These are phyloP conservation scores for Onychomys arenicola DNA, from an alignment of 2,797 vertebrate species.

Conservation along the genomic window DNA sequence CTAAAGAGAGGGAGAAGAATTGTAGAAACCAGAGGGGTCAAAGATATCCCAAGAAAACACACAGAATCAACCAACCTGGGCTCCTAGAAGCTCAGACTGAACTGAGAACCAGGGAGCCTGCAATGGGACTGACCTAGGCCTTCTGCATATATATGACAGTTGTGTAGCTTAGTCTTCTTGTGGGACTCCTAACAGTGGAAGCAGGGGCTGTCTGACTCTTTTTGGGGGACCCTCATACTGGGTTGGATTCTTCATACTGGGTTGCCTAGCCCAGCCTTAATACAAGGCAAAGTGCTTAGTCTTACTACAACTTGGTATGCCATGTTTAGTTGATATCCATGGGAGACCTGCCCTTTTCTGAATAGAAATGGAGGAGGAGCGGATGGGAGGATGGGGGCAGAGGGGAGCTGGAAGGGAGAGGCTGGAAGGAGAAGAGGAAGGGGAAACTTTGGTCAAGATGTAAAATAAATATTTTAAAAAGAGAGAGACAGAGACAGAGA, in stretches of 20 bases:
- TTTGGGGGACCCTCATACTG: neutral
- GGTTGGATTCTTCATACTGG: neutral
- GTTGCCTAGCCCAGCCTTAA: neutral
- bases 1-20: neutral
- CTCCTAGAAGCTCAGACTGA: neutral
- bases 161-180: neutral
- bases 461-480: neutral
- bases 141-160: neutral
- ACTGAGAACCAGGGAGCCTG: neutral
- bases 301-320: neutral
- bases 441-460: neutral
- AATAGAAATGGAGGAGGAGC: neutral
- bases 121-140: neutral
- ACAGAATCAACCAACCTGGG: neutral
- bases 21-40: neutral
- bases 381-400: neutral
- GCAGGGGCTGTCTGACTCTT: neutral
- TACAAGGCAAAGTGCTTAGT: neutral
- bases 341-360: neutral
- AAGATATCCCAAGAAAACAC: neutral
- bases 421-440: neutral
- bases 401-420: neutral
- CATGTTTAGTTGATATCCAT: neutral
- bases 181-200: neutral
- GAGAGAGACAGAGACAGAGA: neutral